phyloP scores from a whole-genome alignment of 2,888 invertebrate genomes.

The Drosophila sordidula region DNA sequence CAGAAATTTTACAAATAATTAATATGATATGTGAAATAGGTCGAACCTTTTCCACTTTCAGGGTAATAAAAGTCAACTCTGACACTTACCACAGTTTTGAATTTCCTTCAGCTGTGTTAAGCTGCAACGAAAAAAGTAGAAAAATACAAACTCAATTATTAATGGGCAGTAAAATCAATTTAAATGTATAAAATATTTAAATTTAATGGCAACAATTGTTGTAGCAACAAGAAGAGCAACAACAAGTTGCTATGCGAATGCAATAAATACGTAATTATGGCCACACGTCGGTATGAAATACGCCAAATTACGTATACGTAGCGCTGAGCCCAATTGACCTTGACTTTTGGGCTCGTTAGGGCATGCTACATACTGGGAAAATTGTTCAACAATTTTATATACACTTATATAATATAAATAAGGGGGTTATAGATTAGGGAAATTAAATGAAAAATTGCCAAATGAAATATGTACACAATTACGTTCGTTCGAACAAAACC shows the following conservation, averaged over 20 bases:
- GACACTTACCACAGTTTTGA: slow-evolving; percentile 54
- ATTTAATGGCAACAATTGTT: slow-evolving; percentile 2
- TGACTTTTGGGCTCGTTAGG: slow-evolving; percentile 21
- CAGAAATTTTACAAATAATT: slow-evolving; percentile 36
- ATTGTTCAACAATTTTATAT: slow-evolving; percentile 15
- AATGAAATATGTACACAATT: too few relatives aligned
- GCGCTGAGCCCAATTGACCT: slow-evolving; percentile 32
- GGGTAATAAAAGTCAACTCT: slow-evolving; percentile 1
- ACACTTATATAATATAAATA: too few relatives aligned
- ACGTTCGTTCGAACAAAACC: too few relatives aligned
- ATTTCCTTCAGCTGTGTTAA: slow-evolving; percentile 29
- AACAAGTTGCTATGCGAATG: slow-evolving; percentile 13
- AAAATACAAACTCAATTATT: slow-evolving; percentile 12
- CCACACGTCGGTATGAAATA: slow-evolving; percentile 3
- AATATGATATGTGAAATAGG: slow-evolving; percentile 32
- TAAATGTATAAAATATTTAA: slow-evolving; percentile 20
- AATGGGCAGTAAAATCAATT: slow-evolving; percentile 19
- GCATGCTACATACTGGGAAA: neutral
- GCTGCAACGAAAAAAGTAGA: slow-evolving; percentile 27
- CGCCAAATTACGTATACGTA: slow-evolving; percentile 31
- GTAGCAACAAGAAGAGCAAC: neutral
- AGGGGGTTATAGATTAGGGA: too few relatives aligned
- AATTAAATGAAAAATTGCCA: too few relatives aligned
- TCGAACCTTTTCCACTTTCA: slow-evolving; percentile 8
- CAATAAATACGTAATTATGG: slow-evolving; percentile 28